phyloP scores from a whole-genome alignment of 2,797 vertebrate species.

The Cossypha polioptera region DNA sequence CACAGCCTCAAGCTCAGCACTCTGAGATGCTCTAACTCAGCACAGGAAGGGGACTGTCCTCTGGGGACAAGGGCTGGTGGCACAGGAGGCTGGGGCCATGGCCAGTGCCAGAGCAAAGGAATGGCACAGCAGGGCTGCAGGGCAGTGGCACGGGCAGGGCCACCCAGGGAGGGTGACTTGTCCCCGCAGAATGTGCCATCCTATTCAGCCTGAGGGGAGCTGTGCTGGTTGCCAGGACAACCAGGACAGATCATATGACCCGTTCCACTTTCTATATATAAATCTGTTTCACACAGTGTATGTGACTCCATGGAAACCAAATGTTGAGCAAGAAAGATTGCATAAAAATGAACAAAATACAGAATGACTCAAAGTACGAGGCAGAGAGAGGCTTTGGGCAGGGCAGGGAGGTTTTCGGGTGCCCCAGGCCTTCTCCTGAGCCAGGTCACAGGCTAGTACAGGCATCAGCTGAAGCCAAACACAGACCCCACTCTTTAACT shows the following conservation, averaged over 20 bases:
- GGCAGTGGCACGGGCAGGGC: neutral
- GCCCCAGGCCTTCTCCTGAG: neutral
- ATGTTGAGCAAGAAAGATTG: constrained; percentile 59
- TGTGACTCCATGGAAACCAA: constrained; percentile 70
- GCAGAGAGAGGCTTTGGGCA: neutral
- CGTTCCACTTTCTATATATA: constrained; percentile 81
- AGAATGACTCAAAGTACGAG: neutral
- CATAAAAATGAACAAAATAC: constrained; percentile 45
- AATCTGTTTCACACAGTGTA: constrained; percentile 74
- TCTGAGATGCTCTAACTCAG: neutral
- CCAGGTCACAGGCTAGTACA: accelerated
- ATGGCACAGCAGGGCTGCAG: neutral
- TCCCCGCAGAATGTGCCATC: neutral
- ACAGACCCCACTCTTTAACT: neutral
- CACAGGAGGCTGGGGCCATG: neutral
- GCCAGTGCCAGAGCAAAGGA: neutral
- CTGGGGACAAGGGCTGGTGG: neutral
- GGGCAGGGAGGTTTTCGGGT: neutral
- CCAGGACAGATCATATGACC: constrained; percentile 74
- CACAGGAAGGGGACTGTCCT: neutral
- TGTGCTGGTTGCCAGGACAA: constrained; percentile 71
- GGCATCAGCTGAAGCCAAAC: neutral
- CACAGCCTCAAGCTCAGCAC: neutral
- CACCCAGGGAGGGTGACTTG: neutral
- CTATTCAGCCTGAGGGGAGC: constrained; percentile 59